Base-by-base conservation (phyloP, 2,113 vertebrate genomes). In the Mormyrus iriodes region DNA sequence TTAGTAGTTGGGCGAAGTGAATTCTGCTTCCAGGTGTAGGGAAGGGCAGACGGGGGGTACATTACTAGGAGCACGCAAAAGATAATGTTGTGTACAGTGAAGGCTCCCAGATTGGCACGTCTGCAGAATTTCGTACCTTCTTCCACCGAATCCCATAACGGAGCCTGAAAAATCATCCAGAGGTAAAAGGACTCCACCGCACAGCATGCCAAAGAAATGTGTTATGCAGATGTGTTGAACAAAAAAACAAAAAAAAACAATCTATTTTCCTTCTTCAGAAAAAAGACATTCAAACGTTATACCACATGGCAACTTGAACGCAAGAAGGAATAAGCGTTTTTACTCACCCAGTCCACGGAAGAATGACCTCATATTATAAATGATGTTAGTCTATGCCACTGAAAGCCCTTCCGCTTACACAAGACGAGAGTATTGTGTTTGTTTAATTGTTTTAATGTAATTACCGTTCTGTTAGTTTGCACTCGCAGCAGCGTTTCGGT, bases 211-310 rank as follows among this genome's bases (percentile, higher is more conserved):
- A 89, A n/a, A 91, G 90, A 93, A 95, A 96, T 95, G 93, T 95
- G 95, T 91, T 89, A 91, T 92, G 92, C 96, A 96, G 96, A 96
- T 96, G 96, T 95, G 90, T 90, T 27, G 44, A 27, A 82, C 42
- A 61, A 39, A 44, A 46, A 42, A n/a, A n/a, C n/a, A n/a, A 46
- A 87, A 87, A 82, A 88, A 46, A 55, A 44, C 27, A 88, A 85
- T 79, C 42, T 31, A 53, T 89, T 73, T 86, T 86, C 85, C 79
- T 44, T 27, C 51, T 88, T 61, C 53, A 8, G 42, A 46, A 61
- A 87, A 55, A 87, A 55, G 21, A 61, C 86, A 61, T 58, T 65
- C 86, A 87, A 61, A 58, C 21, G 42, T 10, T 46, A 65, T 42
- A 58, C 31, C 58, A 88, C 44, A 69, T 88, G 58, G 87, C 27